phyloP scores from a whole-genome alignment of 2,888 invertebrate species.

The Tethea ocularis region DNA sequence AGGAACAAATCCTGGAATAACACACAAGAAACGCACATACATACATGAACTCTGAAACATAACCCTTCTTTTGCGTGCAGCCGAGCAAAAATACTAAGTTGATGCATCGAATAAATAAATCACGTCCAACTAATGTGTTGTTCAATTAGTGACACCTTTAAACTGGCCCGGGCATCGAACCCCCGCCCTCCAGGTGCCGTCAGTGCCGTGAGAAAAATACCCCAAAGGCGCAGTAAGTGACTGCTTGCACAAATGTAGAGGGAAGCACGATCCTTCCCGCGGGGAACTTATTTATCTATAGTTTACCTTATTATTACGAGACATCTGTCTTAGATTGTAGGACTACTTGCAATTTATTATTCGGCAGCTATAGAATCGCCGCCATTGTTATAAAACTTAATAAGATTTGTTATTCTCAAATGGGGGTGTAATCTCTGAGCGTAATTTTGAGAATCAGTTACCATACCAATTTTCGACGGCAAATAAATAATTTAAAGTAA shows the following conservation, averaged over 20 bases:
- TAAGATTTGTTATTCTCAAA: no score
- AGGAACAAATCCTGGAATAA: no score
- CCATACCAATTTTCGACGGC: no score
- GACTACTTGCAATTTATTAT: no score
- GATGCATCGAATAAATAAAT: background rate
- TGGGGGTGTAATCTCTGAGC: no score
- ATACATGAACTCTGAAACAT: no score
- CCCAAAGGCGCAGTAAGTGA: background rate
- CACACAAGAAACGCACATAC: no score
- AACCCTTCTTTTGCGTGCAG: no score
- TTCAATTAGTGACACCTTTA: conserved; percentile 10
- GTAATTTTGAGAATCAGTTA: no score
- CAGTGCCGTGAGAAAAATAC: conserved; percentile 19
- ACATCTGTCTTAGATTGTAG: background rate
- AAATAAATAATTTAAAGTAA: no score
- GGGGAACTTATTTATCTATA: background rate
- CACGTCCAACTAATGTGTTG: background rate
- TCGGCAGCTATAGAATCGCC: no score
- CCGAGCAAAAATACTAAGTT: background rate
- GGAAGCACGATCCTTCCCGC: background rate
- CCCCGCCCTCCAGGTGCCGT: conserved; percentile 18
- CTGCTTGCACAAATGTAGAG: background rate
- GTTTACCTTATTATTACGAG: background rate
- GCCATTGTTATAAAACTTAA: no score
- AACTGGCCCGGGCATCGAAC: conserved; percentile 15